Evolutionary conservation across 2,888 invertebrate genomes (phyloP).

Genomic region (Oscheius sp.): DNA sequence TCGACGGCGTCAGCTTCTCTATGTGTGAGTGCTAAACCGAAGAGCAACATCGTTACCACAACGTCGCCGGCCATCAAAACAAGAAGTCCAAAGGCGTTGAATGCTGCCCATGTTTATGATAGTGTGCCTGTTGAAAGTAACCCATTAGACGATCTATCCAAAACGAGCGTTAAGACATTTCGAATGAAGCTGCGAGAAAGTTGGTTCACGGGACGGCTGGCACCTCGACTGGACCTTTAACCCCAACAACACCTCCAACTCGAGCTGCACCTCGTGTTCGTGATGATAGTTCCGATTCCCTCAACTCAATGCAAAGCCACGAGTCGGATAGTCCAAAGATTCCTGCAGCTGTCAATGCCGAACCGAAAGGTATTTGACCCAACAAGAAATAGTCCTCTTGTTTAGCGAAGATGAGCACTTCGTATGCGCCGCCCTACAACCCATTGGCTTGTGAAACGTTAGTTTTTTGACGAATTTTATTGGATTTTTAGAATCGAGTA

Average conservation of each 20-base stretch:
- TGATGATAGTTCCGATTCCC: slow-evolving; percentile 55
- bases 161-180: background rate
- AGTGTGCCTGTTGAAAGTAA: slow-evolving; percentile 14
- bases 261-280: background rate
- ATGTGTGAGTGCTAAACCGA: background rate
- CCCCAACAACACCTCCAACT: slow-evolving; percentile 19
- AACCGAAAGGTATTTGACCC: slow-evolving; percentile 8
- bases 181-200: background rate
- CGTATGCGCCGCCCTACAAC: slow-evolving; percentile 62
- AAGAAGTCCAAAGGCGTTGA: background rate
- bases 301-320: slow-evolving; percentile 51
- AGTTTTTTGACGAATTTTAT: slow-evolving; percentile 34
- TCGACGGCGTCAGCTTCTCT: background rate
- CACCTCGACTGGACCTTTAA: slow-evolving; percentile 26
- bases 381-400: background rate
- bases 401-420: slow-evolving; percentile 58
- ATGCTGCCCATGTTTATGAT: slow-evolving; percentile 16
- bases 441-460: slow-evolving; percentile 57
- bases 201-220: slow-evolving; percentile 10
- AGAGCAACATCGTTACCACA: background rate
- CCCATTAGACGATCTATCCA: background rate
- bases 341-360: background rate
- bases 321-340: slow-evolving; percentile 32
- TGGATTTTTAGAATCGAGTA: slow-evolving; percentile 37
- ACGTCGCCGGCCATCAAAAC: slow-evolving; percentile 14